These are phyloP conservation scores for Trissolcus basalis DNA, from an alignment of 1,140 invertebrate genomes.

Conservation along the genomic window DNA sequence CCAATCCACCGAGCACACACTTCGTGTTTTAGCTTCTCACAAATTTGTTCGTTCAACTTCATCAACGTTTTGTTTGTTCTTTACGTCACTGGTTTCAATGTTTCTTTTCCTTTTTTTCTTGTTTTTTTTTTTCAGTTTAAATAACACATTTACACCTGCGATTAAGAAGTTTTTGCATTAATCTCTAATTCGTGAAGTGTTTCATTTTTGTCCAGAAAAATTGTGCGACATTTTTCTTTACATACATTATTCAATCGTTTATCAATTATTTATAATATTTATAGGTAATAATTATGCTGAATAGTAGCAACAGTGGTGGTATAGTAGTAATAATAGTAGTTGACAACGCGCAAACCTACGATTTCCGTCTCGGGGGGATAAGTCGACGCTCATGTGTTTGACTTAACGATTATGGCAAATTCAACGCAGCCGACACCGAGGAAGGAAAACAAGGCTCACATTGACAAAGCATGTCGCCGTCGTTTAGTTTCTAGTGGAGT, in stretches of 20 bases:
- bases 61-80: background rate
- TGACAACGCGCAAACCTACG: background rate
- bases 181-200: conserved; percentile 51
- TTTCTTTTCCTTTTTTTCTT: background rate
- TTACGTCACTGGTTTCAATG: background rate
- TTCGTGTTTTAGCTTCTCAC: conserved; percentile 10
- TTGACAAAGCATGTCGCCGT: conserved; percentile 6
- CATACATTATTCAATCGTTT: conserved; percentile 26
- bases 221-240: conserved; percentile 50
- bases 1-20: background rate
- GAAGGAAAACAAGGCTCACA: conserved; percentile 4
- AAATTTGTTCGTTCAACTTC: conserved; percentile 2
- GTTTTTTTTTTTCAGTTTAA: conserved; percentile 8
- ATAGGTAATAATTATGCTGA: conserved; percentile 40
- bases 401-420: conserved; percentile 54
- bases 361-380: background rate
- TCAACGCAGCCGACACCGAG: conserved; percentile 18
- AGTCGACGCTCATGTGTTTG: conserved; percentile 10
- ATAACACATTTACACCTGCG: conserved; percentile 55
- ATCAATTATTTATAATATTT: conserved; percentile 36
- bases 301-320: conserved; percentile 55
- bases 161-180: conserved; percentile 41
- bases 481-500: conserved; percentile 41
- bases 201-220: conserved; percentile 23
- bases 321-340: conserved; percentile 48